A percentile compares a stretch with the other conserved stretches of the same genome.
phyloP scores from a whole-genome alignment of 2,113 vertebrate genomes.

The Pelecanoides urinatrix region DNA sequence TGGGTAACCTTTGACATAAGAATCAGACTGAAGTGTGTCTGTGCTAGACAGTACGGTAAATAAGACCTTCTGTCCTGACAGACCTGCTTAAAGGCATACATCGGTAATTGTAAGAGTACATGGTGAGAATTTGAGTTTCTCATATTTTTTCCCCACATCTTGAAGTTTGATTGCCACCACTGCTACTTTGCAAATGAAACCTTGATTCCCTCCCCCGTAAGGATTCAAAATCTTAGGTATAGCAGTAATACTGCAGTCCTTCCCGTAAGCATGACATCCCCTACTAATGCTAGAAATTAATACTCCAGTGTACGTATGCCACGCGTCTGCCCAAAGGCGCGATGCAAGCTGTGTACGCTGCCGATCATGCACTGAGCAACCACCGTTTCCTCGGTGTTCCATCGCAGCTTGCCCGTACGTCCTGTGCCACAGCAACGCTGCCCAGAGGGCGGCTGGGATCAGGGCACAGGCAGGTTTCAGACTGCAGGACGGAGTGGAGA shows the following conservation, averaged over 20 bases:
- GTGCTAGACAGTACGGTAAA: neutral
- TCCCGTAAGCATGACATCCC: neutral
- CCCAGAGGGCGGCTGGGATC: neutral
- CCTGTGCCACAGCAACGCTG: neutral
- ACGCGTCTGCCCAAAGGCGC: neutral
- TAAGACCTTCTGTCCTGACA: neutral
- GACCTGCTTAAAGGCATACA: neutral
- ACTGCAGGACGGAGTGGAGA: no score
- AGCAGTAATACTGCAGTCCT: neutral
- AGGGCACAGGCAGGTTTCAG: neutral
- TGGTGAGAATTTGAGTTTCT: neutral
- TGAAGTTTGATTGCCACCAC: neutral
- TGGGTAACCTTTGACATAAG: neutral
- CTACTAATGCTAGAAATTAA: neutral
- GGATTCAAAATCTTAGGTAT: neutral
- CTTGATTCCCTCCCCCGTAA: neutral
- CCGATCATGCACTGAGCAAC: fast-evolving
- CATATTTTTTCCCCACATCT: neutral
- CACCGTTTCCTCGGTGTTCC: neutral
- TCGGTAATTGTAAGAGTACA: neutral
- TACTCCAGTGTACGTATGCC: neutral
- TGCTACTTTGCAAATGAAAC: neutral
- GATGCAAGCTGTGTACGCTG: fast-evolving
- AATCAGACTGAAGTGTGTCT: neutral
- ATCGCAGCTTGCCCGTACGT: neutral